Percentiles rank a stretch among this genome's conserved stretches.
These are phyloP conservation scores for Halictus quadricinctus DNA, from an alignment of 2,888 invertebrate genomes.

Conservation along the genomic window DNA sequence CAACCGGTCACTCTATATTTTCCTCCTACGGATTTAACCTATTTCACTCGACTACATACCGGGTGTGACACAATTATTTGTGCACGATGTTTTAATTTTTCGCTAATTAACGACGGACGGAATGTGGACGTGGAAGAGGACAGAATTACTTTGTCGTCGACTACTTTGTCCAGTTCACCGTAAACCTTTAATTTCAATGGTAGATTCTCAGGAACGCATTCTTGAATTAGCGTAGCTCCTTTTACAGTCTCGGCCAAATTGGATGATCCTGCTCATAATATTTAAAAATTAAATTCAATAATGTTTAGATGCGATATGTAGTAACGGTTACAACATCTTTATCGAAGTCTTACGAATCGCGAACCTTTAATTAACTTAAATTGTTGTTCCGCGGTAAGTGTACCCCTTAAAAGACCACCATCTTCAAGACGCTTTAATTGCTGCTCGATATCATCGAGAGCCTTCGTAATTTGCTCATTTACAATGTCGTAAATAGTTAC, in stretches of 20 bases:
- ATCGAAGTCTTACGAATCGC: background rate
- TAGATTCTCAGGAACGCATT: conserved; percentile 96
- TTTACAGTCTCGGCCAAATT: conserved; percentile 88
- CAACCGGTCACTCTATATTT: background rate
- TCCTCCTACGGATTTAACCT: background rate
- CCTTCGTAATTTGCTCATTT: conserved; percentile 88
- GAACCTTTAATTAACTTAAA: conserved; percentile 89
- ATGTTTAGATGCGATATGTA: background rate
- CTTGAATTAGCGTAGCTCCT: conserved; percentile 92
- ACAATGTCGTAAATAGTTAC: conserved; percentile 94
- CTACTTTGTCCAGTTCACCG: conserved; percentile 89
- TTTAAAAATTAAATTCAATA: background rate
- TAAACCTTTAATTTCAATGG: conserved; percentile 93
- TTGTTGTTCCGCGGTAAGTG: conserved; percentile 89
- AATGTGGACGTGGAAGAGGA: conserved; percentile 98
- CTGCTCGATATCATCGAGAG: conserved; percentile 88
- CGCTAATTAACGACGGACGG: conserved; percentile 93
- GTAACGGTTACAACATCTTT: background rate
- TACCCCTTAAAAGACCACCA: conserved; percentile 90
- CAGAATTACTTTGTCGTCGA: conserved; percentile 90
- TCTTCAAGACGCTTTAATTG: conserved; percentile 89
- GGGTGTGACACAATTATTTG: conserved; percentile 95
- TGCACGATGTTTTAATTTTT: conserved; percentile 88
- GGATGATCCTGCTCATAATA: conserved; percentile 84
- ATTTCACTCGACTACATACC: conserved; percentile 79